phyloP scores from a whole-genome alignment of 2,888 invertebrate species.

The Noctua comes region DNA sequence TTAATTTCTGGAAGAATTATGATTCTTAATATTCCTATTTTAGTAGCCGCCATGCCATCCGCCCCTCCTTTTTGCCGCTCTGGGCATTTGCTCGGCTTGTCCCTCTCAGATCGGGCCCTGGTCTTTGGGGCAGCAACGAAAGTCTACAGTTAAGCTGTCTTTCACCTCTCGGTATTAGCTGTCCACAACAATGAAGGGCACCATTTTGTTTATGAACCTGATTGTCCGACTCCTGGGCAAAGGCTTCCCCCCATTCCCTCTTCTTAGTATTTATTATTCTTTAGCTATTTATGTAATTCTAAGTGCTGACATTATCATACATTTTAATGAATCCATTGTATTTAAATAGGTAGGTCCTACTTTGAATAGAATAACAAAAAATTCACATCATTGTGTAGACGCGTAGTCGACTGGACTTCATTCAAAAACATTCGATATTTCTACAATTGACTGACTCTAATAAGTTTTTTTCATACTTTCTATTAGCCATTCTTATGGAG shows the following conservation, averaged over 20 bases:
- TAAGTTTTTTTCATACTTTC: neutral
- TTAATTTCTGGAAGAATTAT: no score
- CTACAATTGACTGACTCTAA: neutral
- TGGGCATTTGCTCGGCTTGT: no score
- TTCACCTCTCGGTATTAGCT: no score
- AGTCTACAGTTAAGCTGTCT: no score
- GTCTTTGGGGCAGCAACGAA: no score
- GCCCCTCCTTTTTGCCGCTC: no score
- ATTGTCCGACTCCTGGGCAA: no score
- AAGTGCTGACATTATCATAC: neutral
- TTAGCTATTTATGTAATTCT: neutral
- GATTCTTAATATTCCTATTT: no score
- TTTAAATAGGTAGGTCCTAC: constrained; percentile 47
- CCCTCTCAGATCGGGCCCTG: no score
- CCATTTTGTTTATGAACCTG: neutral
- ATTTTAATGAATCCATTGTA: constrained; percentile 39
- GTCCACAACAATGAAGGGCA: neutral
- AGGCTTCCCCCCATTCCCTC: neutral
- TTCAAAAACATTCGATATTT: neutral
- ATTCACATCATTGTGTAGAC: neutral
- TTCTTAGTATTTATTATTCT: neutral
- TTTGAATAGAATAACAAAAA: neutral
- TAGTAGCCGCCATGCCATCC: no score
- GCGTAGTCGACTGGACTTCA: neutral
- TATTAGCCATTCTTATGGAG: neutral